Evolutionary conservation across 2,797 vertebrate species (phyloP), one percentile per base, ranked within the genome.

Genomic region (Chromobotia macracanthus): DNA sequence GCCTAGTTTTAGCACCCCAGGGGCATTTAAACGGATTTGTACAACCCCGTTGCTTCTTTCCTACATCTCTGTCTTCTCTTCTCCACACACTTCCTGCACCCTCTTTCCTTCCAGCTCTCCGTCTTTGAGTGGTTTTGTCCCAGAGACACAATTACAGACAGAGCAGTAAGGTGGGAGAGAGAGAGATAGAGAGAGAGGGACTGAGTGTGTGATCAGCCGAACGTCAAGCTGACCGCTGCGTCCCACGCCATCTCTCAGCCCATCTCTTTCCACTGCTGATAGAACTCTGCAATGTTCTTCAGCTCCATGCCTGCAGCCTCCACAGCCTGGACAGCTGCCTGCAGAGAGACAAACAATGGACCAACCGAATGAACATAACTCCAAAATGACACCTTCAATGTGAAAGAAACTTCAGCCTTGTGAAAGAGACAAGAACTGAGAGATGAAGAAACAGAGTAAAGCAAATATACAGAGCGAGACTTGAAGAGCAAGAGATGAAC

Each of bases 181-280:
- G 89, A 91, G 90, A 90, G 87, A 87, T 88, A 87, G 89, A 76
- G 86, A 82, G 89, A 91, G 90, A 41, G 92, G 90, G 88, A 91
- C 88, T 89, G 88, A 89, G 91, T 90, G 91, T 91, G 90, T 90
- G 91, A 91, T 93, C 92, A 90, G 92, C 91, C 89, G 89, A 89
- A 88, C 77, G 91, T 89, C 86, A 86, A 88, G 86, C 83, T 81
- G 88, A 90, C 91, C 89, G 88, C 84, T 85, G 88, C 84, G 86
- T 71, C 55, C 75, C 73, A 13, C 19, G 21, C 44, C 11, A 19
- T 50, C 81, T 84, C 83, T 99, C 97, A 99, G 89, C 97, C 97
- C 72, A 99, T 97, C 92, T 99, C 97, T 86, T 99, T 99, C 97
- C 97, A 99, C 92, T 99, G 97, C 81, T 93, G 95, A 94, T 97